phyloP scores from a whole-genome alignment of 2,113 vertebrate species.

The Nesospiza acunhae region DNA sequence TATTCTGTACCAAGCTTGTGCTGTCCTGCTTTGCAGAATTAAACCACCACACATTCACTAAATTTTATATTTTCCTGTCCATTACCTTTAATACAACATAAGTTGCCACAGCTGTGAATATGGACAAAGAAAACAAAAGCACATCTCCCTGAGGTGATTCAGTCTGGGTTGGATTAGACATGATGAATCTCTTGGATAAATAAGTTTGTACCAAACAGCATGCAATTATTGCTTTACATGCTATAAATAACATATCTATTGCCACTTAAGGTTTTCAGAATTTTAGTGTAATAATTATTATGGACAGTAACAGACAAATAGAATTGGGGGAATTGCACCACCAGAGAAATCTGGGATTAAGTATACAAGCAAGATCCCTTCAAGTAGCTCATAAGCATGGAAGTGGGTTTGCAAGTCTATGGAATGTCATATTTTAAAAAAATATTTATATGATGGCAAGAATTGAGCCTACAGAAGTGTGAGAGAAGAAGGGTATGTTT shows the following conservation, averaged over 20 bases:
- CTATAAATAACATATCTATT: background rate
- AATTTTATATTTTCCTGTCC: background rate
- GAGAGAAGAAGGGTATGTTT: background rate
- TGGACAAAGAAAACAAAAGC: background rate
- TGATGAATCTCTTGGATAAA: background rate
- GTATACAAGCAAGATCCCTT: background rate
- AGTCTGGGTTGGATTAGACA: background rate
- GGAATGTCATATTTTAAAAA: background rate
- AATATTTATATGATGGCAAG: background rate
- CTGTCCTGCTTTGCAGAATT: background rate
- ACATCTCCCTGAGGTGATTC: background rate
- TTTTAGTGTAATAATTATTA: background rate
- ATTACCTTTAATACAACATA: background rate
- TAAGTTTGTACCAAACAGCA: background rate
- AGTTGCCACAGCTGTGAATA: background rate
- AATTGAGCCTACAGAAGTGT: background rate
- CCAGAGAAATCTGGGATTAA: background rate
- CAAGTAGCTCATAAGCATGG: background rate
- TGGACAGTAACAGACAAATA: background rate
- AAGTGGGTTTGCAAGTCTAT: background rate
- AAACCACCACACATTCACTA: background rate
- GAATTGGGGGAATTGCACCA: background rate
- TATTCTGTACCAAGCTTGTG: background rate
- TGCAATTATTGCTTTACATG: background rate
- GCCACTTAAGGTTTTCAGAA: background rate